Evolutionary conservation across 2,888 invertebrate genomes (phyloP).

Genomic region (Drosophila birchii): DNA sequence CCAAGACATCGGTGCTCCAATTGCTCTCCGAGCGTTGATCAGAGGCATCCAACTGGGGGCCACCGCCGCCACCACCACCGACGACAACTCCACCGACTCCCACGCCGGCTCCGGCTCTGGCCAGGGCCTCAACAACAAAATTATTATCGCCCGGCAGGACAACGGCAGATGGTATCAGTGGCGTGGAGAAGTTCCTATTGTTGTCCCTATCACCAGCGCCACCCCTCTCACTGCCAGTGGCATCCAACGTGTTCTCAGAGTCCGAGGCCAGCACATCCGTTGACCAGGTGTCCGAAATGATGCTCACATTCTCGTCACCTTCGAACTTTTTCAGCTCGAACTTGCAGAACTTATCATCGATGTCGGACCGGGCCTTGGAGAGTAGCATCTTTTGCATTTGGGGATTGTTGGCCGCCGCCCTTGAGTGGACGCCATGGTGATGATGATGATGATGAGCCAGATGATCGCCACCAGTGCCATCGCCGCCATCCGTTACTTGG

Average conservation of each 20-base stretch:
- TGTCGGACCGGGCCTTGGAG: slow-evolving; percentile 94
- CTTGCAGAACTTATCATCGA: slow-evolving; percentile 99
- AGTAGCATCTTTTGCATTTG: slow-evolving; percentile 87
- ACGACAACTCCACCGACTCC: slow-evolving; percentile 62
- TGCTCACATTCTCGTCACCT: slow-evolving; percentile 97
- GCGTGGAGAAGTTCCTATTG: slow-evolving; percentile 85
- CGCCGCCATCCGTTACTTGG: slow-evolving; percentile 93
- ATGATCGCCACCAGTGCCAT: slow-evolving; percentile 90
- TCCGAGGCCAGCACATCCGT: slow-evolving; percentile 99
- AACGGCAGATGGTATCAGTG: slow-evolving; percentile 84
- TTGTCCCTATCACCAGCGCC: slow-evolving; percentile 87
- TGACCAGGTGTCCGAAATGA: slow-evolving; percentile 99
- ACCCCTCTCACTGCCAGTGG: slow-evolving; percentile 80
- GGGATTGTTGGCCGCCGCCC: slow-evolving; percentile 83
- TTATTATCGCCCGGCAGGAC: slow-evolving; percentile 85
- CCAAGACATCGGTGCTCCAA: slow-evolving; percentile 98
- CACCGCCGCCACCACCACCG: slow-evolving; percentile 15
- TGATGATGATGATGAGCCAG: slow-evolving; percentile 82
- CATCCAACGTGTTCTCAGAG: slow-evolving; percentile 94
- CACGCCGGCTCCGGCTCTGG: slow-evolving; percentile 63
- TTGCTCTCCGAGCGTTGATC: slow-evolving; percentile 98
- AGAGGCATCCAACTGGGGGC: slow-evolving; percentile 88
- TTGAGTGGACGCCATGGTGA: slow-evolving; percentile 78
- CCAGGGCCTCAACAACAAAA: slow-evolving; percentile 81
- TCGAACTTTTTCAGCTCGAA: slow-evolving; percentile 95